These are phyloP conservation scores for Trichogramma evanescens DNA, from an alignment of 2,888 invertebrate species.

Conservation along the genomic window DNA sequence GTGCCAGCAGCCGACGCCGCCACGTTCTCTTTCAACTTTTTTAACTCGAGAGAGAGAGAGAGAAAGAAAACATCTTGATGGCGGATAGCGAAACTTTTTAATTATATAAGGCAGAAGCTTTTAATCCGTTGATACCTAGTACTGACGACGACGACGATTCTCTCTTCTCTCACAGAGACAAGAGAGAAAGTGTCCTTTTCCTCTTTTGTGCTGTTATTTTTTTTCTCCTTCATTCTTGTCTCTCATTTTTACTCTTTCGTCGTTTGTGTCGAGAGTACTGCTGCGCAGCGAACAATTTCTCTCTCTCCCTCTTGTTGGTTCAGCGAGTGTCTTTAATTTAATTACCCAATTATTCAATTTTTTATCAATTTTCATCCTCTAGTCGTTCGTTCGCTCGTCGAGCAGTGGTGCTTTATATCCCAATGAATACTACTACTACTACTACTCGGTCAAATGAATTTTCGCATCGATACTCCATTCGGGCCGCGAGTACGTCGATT, in stretches of 20 bases:
- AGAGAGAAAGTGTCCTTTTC: constrained; percentile 8
- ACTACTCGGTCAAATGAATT: too few species aligned
- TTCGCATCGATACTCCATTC: too few species aligned
- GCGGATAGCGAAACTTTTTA: constrained; percentile 24
- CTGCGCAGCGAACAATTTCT: not conserved
- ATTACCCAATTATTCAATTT: constrained; percentile 2
- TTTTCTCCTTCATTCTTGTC: not conserved
- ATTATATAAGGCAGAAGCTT: constrained; percentile 28
- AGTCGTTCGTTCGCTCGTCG: constrained; percentile 20
- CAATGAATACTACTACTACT: constrained; percentile 24
- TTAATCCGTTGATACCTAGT: constrained; percentile 29
- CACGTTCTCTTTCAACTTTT: constrained; percentile 6
- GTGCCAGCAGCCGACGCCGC: not conserved
- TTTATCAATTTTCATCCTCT: not conserved
- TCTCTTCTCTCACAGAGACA: too few species aligned
- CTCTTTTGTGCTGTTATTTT: constrained; percentile 7
- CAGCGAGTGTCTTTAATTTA: constrained; percentile 21
- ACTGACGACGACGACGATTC: constrained; percentile 2
- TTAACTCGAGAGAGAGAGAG: constrained; percentile 8
- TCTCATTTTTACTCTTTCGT: constrained; percentile 13
- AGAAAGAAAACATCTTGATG: not conserved
- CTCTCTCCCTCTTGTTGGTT: constrained; percentile 10
- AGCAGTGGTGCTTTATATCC: constrained; percentile 30
- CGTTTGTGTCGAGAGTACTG: constrained; percentile 1
- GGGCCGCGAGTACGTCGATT: too few species aligned